phyloP scores from a whole-genome alignment of 2,797 vertebrate species.

The Onychomys arenicola region DNA sequence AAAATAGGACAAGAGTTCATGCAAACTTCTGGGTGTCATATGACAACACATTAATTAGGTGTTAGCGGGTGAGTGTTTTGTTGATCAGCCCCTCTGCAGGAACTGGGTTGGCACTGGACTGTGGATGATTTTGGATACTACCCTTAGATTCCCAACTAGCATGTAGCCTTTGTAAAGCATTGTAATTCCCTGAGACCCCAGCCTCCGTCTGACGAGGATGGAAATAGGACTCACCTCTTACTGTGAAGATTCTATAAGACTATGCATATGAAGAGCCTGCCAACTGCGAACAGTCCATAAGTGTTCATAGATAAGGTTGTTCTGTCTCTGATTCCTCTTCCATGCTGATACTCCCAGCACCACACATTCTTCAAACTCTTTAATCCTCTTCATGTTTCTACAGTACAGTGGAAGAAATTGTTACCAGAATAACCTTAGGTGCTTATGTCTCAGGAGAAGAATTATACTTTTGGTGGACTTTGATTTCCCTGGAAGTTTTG shows the following conservation, averaged over 20 bases:
- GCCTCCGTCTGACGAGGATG: background rate
- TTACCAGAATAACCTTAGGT: background rate
- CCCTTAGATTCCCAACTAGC: background rate
- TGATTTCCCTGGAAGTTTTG: slow-evolving; percentile 40
- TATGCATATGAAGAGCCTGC: background rate
- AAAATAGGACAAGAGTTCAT: background rate
- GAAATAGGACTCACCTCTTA: slow-evolving; percentile 13
- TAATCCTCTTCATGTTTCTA: background rate
- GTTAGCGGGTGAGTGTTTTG: background rate
- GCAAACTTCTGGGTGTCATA: background rate
- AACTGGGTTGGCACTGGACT: background rate
- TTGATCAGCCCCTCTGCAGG: background rate
- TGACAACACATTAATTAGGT: background rate
- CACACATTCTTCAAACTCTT: background rate
- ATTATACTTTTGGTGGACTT: slow-evolving; percentile 37
- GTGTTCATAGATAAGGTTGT: background rate
- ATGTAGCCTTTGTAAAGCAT: background rate
- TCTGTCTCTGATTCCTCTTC: background rate
- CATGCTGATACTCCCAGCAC: accelerated
- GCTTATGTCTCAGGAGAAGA: slow-evolving; percentile 19
- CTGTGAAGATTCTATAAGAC: slow-evolving; percentile 22
- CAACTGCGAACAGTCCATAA: background rate
- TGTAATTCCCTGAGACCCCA: slow-evolving; percentile 9
- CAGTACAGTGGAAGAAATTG: background rate
- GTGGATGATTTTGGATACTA: background rate